phyloP scores from a whole-genome alignment of 2,888 invertebrate genomes.

The Nemoura dubitans region DNA sequence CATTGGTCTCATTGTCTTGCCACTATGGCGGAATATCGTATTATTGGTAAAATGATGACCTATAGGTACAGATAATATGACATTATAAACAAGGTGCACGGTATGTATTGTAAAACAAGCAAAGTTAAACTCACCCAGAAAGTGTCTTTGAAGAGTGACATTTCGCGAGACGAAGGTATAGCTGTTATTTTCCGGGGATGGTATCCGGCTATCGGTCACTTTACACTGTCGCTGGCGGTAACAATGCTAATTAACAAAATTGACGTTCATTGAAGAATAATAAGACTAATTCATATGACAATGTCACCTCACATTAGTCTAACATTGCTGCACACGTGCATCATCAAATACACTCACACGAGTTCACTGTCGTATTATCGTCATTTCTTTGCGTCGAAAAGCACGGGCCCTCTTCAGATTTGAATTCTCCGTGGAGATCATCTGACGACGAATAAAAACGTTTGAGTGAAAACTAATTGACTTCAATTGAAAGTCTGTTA shows the following conservation, averaged over 20 bases:
- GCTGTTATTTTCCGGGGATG: neutral
- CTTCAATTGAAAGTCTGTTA: neutral
- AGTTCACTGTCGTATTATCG: neutral
- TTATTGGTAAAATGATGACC: too few species aligned
- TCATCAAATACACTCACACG: neutral
- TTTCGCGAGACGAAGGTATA: neutral
- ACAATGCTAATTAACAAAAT: neutral
- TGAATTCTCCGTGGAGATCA: too few species aligned
- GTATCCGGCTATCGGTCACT: neutral
- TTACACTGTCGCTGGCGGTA: neutral
- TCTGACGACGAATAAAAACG: too few species aligned
- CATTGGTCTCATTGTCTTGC: too few species aligned
- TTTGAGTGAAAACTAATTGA: neutral
- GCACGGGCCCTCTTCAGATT: too few species aligned
- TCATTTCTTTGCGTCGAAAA: neutral
- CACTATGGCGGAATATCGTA: too few species aligned
- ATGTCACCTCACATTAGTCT: neutral
- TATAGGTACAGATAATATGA: too few species aligned
- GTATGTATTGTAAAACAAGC: too few species aligned
- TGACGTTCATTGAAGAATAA: neutral
- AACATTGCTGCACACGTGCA: neutral
- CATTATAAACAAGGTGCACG: too few species aligned
- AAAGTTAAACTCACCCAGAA: constrained; percentile 33
- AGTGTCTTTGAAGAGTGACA: constrained; percentile 36
- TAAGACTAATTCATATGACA: neutral